A percentile compares a stretch with the other conserved stretches of the same genome.
Conservation (phyloP, 2,113 vertebrate species). For the Cyprichromis sp. region DNA sequence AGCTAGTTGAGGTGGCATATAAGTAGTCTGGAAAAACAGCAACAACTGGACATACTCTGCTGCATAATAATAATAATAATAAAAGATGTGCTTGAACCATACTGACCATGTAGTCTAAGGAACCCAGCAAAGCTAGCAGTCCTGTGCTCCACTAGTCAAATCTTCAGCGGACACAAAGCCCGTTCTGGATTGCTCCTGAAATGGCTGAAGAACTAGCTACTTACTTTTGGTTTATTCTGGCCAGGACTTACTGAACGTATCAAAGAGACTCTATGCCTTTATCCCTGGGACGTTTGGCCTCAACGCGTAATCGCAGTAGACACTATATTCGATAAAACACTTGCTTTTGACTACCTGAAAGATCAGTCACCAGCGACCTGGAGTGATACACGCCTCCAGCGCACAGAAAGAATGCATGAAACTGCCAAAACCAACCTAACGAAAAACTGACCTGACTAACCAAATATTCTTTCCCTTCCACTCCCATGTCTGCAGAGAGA, state of each 20-base stretch:
- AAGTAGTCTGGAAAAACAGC: background rate
- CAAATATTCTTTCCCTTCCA: slow-evolving; percentile 62
- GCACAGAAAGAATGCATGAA: slow-evolving; percentile 61
- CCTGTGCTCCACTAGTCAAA: background rate
- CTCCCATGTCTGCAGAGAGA: slow-evolving; percentile 48
- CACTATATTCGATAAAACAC: background rate
- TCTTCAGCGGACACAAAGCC: background rate
- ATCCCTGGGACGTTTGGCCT: background rate
- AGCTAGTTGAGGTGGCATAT: background rate
- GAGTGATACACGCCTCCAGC: slow-evolving; percentile 19
- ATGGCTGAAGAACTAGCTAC: background rate
- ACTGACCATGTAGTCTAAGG: background rate
- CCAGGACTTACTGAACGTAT: background rate
- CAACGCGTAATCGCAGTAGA: background rate
- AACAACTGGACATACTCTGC: background rate
- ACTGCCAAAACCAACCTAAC: slow-evolving; percentile 45
- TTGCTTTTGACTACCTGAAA: slow-evolving; percentile 29
- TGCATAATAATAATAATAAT: background rate
- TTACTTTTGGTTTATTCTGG: background rate
- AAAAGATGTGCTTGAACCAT: background rate
- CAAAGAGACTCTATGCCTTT: background rate
- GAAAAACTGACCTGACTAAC: slow-evolving; percentile 63
- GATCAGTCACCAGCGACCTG: slow-evolving; percentile 34
- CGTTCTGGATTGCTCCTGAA: background rate
- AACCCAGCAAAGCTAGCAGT: background rate